Base-by-base conservation (phyloP, 2,888 invertebrate species). In the Mythimna ferrago region DNA sequence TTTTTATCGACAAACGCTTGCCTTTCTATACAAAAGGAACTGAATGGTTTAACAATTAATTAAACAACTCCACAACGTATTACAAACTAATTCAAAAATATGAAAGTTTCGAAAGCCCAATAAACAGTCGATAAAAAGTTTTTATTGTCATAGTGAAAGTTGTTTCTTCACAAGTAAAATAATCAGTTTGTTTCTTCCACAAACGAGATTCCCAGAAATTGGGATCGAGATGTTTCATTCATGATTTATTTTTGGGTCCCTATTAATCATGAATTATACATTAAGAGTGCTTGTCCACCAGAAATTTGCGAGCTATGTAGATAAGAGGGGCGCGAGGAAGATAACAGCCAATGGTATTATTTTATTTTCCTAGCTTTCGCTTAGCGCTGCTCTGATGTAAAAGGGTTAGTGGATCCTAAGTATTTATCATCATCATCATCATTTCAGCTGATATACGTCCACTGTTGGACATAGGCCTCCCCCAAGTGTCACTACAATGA, bases 221-320 rank as follows among this genome's bases (percentile, higher is more conserved):
- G 53, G 56, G 44, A 62, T 53, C 44, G 26, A 54, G 26, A 76
- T 76, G 41, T 81, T 66, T 76, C 56, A 81, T 76, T 81, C 76
- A 80, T 81, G 41, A 81, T 81, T 60, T 21, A 41, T 66, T 10
- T 58, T 26, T 2, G 16, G 51, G 54, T 51, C 66, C 16, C n/a
- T 44, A 41, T 61, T 54, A 41, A 56, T 32, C 21, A 64, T 76
- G 65, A 67, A 82, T 76, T 56, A 67, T 32, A 62, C 26, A 68
- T 61, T 58, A 57, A 7, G 51, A n/a, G 9, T 7, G 51, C n/a
- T 53, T 53, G 48, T 53, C n/a, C 51, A 53, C 51, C 51, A 53
- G n/a, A 53, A 53, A 19, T 53, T 19, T 53, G 51, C 19, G 7
- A 53, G 51, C 51, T 51, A 51, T 16, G 16, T 19, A 44, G 44